Conservation (phyloP, 2,888 invertebrate genomes). For the Abscondita cerata region DNA sequence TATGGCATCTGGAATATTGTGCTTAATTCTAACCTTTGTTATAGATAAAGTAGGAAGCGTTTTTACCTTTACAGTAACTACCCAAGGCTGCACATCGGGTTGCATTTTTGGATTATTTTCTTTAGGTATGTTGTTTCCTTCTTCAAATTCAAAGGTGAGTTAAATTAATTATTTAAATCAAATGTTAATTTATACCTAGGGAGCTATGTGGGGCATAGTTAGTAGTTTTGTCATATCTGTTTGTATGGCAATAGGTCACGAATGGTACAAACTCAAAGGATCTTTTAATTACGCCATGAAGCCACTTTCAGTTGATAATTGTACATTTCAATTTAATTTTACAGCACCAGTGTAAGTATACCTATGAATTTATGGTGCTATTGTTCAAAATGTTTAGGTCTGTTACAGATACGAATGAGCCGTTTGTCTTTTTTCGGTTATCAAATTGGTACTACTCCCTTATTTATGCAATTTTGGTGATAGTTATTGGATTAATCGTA, state of each 20-base stretch:
- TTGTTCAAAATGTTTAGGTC: no score
- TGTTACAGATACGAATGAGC: no score
- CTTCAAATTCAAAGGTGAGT: conserved; percentile 67
- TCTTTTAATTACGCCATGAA: background rate
- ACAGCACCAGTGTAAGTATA: background rate
- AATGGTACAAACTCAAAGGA: background rate
- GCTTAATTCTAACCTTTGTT: conserved; percentile 74
- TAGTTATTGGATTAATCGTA: background rate
- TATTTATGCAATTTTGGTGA: background rate
- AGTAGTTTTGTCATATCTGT: background rate
- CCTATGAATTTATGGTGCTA: no score
- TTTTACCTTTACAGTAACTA: conserved; percentile 63
- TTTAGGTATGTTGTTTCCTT: conserved; percentile 72
- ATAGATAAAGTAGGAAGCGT: conserved; percentile 69
- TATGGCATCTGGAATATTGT: conserved; percentile 66
- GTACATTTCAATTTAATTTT: background rate
- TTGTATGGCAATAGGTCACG: background rate
- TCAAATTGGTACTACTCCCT: background rate
- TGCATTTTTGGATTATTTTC: conserved; percentile 72
- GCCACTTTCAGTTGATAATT: background rate
- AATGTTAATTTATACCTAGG: background rate
- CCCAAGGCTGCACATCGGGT: conserved; percentile 62
- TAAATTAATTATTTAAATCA: background rate
- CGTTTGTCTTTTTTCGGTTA: background rate
- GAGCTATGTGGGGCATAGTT: background rate